Conservation (phyloP, 2,113 vertebrate species). For the Calidris pugnax region DNA sequence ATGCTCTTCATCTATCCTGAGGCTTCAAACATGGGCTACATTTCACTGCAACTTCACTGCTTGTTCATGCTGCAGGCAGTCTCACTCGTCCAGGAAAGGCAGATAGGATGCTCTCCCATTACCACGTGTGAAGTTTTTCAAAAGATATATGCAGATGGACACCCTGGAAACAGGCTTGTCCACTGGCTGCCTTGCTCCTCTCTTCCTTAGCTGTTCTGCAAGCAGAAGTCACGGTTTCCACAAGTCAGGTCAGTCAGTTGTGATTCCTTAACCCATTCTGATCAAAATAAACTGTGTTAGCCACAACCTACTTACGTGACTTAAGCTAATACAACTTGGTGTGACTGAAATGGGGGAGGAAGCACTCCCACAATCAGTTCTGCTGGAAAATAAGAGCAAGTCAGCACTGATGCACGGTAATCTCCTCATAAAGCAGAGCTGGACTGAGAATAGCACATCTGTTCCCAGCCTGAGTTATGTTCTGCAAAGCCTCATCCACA, state of each 20-base stretch:
- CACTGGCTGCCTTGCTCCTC: background rate
- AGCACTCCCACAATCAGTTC: background rate
- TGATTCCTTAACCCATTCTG: background rate
- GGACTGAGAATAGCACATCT: constrained; percentile 35
- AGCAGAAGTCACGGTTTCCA: background rate
- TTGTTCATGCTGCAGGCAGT: background rate
- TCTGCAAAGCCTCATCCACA: background rate
- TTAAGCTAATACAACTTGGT: constrained; percentile 3
- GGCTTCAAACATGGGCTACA: background rate
- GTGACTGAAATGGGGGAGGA: background rate
- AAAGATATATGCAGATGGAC: background rate
- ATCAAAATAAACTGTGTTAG: background rate
- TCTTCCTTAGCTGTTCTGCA: background rate
- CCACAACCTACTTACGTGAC: background rate
- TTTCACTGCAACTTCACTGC: background rate
- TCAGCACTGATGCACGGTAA: constrained; percentile 19
- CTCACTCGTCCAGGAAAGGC: background rate
- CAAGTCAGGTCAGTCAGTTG: background rate
- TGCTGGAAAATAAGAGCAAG: constrained; percentile 41
- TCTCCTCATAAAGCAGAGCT: constrained; percentile 17
- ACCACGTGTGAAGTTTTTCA: background rate
- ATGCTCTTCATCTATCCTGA: background rate
- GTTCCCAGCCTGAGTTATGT: constrained; percentile 7
- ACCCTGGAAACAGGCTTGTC: background rate
- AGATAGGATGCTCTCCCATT: background rate